Evolutionary conservation across 2,888 invertebrate species (phyloP).

Genomic region (Lobophora halterata): DNA sequence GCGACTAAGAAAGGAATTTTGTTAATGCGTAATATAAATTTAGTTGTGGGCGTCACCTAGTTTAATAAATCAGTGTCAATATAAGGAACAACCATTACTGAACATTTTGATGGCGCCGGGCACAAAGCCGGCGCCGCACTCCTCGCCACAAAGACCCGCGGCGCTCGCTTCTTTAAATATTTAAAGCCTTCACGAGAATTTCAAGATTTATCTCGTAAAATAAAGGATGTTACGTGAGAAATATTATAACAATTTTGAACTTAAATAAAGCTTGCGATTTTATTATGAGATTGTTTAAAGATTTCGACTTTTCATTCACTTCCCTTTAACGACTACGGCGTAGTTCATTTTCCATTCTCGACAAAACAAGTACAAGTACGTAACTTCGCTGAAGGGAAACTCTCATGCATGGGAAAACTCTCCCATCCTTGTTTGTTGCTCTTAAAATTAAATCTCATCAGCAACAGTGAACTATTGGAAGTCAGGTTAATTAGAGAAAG

Average conservation of each 20-base stretch:
- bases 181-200: constrained; percentile 17
- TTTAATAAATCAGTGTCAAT: too few species aligned
- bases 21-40: too few species aligned
- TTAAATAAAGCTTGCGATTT: constrained; percentile 1
- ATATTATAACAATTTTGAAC: constrained; percentile 4
- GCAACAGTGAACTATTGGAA: constrained; percentile 2
- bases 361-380: too few species aligned
- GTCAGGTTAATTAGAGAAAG: constrained; percentile 18
- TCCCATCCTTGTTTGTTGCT: constrained; percentile 1
- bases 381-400: too few species aligned
- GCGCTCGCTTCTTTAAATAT: constrained; percentile 24
- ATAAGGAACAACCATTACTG: neutral
- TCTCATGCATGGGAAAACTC: too few species aligned
- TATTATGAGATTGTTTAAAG: neutral
- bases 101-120: constrained; percentile 3
- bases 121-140: constrained; percentile 24
- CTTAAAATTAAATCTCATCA: constrained; percentile 14
- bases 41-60: too few species aligned
- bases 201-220: constrained; percentile 9
- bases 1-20: too few species aligned
- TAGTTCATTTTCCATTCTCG: too few species aligned
- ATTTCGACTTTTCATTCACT: neutral
- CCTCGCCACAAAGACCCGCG: constrained; percentile 15
- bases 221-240: constrained; percentile 10
- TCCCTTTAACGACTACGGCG: neutral